Evolutionary conservation across 2,888 invertebrate species (phyloP), one percentile per base, ranked within the genome.

Genomic region (Philaethria dido): DNA sequence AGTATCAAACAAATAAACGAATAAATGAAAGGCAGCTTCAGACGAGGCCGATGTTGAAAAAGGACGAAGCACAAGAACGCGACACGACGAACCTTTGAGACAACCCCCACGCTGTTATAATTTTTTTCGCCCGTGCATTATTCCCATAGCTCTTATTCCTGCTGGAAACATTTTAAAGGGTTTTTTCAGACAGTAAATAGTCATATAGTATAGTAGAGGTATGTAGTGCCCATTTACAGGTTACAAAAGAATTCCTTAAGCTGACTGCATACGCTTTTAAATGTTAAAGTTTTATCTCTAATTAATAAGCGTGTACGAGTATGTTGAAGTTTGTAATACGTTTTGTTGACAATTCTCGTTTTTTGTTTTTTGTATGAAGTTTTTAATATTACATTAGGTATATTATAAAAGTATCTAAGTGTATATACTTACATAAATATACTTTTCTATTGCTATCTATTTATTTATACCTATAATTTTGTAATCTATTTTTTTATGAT

Each of bases 71-170:
- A 62, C 61, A 65, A 67, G 67, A 67, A 68, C 67, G 67, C 67
- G 65, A 69, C 66, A 59, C 66, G 54, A 62, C 63, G 33, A 66
- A 50, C 70, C 70, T 70, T 73, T 73, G 72, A 70, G 66, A 64
- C 60, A 18, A 42, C 59, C 54, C 69, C 69, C 62, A 59, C 59
- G 72, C 44, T 54, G 74, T 70, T 74, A 71, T 73, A 70, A 71
- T 73, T 74, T 74, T 73, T 74, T 73, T 70, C 69, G 52, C 71
- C 67, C 67, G 57, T 66, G 60, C 72, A 72, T 73, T 73, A 69
- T 69, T 72, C 70, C 50, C 57, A 54, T 64, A 62, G 61, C 70
- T 66, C 63, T 62, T 67, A 62, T 71, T 69, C 69, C 69, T 36
- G 69, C 50, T 69, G 68, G 64, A 64, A 70, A 65, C 65, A 59